Base-by-base conservation (phyloP, 2,888 invertebrate genomes). In the Melanargia galathea region DNA sequence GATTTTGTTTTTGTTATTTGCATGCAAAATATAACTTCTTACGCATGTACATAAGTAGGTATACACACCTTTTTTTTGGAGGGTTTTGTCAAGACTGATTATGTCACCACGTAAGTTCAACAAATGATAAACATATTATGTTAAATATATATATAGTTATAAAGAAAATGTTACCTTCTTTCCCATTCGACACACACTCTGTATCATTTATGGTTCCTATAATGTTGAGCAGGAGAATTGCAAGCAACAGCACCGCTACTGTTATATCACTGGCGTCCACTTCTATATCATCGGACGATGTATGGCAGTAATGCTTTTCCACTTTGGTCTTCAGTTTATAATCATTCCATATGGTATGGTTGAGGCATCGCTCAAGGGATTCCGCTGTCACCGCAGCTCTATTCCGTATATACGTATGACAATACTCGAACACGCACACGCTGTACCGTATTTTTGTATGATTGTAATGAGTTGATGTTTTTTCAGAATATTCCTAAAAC, bases 391-490 rank as follows among this genome's bases (percentile, higher is more conserved):
- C 78, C 66, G 43, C 54, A 48, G 73, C 62, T 59, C 54, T 63
- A 60, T 71, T 68, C 58, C 59, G 38, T 62, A 60, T 62, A 30
- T 51, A 45, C 45, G 54, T 62, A 66, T 77, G 78, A 67, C 87
- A 89, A 3, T 78, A 79, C 8, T 64, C 71, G 6, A 78, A 80
- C 0, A 85, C 80, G 67, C 87, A 87, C 0, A 88, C 70, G 2
- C 85, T 87, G 70, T 86, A 72, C 59, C 86, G 84, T 69, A 88
- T 76, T 75, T 82, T 78, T 24, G 85, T 80, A 66, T 87, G 84
- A 64, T 89, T 85, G 71, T 76, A 88, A 70, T 88, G 87, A 68
- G 84, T 86, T n/a, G 75, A 40, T 65, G 64, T 78, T 60, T 82
- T 70, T 1, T 76, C 79, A 48, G 88, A 87, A 66, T 87, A 87